A percentile compares a stretch with the other conserved stretches of the same genome.
These are phyloP conservation scores for Hydractinia symbiolongicarpus DNA, from an alignment of 30 jellyfish, hydroid and myxozoan genomes.

Conservation along the genomic window DNA sequence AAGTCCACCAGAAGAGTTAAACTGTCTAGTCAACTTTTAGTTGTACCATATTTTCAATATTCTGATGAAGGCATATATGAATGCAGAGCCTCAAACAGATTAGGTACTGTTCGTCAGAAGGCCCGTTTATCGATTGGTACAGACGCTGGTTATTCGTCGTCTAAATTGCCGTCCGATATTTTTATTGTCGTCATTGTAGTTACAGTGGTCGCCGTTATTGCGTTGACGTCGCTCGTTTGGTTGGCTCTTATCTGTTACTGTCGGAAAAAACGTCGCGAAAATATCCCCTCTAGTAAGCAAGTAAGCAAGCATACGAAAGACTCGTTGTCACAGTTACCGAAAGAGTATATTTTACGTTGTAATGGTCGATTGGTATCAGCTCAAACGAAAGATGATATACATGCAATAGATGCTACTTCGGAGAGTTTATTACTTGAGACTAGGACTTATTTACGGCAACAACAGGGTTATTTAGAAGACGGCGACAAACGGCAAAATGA, in stretches of 20 bases:
- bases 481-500: not conserved
- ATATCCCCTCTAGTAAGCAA: not conserved
- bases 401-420: not conserved
- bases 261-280: slow-evolving; percentile 29
- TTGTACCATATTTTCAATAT: slow-evolving; percentile 43
- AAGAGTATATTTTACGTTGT: slow-evolving; percentile 22
- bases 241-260: slow-evolving; percentile 59
- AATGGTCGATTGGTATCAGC: slow-evolving; percentile 18
- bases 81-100: slow-evolving; percentile 71
- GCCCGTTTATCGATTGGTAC: slow-evolving; percentile 69
- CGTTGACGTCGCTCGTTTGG: slow-evolving; percentile 76
- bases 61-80: slow-evolving; percentile 80
- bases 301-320: slow-evolving; percentile 7
- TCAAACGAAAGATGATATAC: not conserved
- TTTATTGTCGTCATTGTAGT: slow-evolving; percentile 65
- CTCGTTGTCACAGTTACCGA: slow-evolving; percentile 6
- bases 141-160: slow-evolving; percentile 17
- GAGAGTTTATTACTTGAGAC: not conserved
- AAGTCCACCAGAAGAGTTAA: slow-evolving; percentile 33
- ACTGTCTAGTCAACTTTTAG: slow-evolving; percentile 68
- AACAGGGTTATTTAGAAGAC: not conserved
- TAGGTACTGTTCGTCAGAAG: slow-evolving; percentile 75
- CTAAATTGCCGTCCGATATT: slow-evolving; percentile 42
- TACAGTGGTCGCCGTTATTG: slow-evolving; percentile 64
- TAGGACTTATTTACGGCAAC: slow-evolving; percentile 4